Conservation (phyloP, 2,113 vertebrate genomes). For the Neodontobutis hainanensis region DNA sequence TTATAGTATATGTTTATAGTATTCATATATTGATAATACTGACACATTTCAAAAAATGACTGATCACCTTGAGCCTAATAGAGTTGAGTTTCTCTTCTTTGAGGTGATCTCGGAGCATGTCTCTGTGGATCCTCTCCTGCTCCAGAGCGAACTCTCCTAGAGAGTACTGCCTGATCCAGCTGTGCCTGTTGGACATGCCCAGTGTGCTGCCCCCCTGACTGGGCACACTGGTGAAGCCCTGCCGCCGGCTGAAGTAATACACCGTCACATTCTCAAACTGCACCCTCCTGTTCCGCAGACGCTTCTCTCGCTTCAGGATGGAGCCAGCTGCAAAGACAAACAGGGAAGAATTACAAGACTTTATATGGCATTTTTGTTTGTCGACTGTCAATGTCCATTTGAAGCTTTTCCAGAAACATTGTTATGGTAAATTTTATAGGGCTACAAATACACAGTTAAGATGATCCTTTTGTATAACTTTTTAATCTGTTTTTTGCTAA, state of each 20-base stretch:
- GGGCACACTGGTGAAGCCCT: constrained; percentile 98
- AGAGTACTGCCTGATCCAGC: constrained; percentile 91
- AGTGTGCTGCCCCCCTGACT: constrained; percentile 97
- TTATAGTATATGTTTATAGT: too few relatives aligned
- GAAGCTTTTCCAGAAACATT: too few relatives aligned
- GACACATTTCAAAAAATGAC: background rate
- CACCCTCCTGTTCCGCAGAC: constrained; percentile 91
- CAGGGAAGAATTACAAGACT: too few relatives aligned
- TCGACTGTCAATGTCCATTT: too few relatives aligned
- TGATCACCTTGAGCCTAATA: constrained; percentile 84
- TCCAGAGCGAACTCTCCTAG: constrained; percentile 95
- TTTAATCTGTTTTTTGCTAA: too few relatives aligned
- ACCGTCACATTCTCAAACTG: constrained; percentile 98
- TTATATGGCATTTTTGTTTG: too few relatives aligned
- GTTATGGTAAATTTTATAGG: too few relatives aligned
- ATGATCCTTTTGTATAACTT: too few relatives aligned
- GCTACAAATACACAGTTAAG: too few relatives aligned
- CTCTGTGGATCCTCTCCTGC: constrained; percentile 92
- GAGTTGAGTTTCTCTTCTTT: constrained; percentile 96
- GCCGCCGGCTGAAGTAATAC: constrained; percentile 95
- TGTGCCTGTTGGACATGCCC: constrained; percentile 97
- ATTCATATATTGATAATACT: background rate
- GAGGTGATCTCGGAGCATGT: constrained; percentile 95
- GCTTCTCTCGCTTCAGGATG: constrained; percentile 95
- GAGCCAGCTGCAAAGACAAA: constrained; percentile 85